These are phyloP conservation scores for Herpetotheres cachinnans DNA, from an alignment of 2,113 vertebrate genomes.

Conservation along the genomic window DNA sequence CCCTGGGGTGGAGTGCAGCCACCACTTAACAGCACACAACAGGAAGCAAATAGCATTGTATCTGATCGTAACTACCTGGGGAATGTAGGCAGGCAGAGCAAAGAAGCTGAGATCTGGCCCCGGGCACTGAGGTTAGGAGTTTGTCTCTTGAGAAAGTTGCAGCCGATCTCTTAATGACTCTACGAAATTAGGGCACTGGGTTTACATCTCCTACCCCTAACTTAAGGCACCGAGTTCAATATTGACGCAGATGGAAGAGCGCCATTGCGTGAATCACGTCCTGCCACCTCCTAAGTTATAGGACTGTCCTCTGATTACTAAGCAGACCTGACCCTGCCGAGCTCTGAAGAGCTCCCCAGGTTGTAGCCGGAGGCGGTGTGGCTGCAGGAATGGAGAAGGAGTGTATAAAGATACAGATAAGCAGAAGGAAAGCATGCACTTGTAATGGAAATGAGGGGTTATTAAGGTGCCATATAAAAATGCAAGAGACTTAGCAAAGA, in stretches of 20 bases:
- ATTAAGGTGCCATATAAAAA: slow-evolving; percentile 76
- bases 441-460: slow-evolving; percentile 74
- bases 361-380: background rate
- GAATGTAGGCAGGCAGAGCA: slow-evolving; percentile 29
- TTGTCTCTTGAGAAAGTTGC: slow-evolving; percentile 47
- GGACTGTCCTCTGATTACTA: background rate
- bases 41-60: slow-evolving; percentile 54
- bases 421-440: slow-evolving; percentile 63
- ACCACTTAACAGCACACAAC: slow-evolving; percentile 29
- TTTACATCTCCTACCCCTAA: slow-evolving; percentile 15
- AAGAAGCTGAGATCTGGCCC: slow-evolving; percentile 2
- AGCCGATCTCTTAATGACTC: background rate
- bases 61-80: slow-evolving; percentile 44
- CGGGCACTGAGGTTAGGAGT: background rate
- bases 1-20: slow-evolving; percentile 30
- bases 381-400: slow-evolving; percentile 53
- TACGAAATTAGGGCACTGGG: background rate
- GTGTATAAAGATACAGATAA: slow-evolving; percentile 48
- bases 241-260: slow-evolving; percentile 41
- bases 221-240: slow-evolving; percentile 6
- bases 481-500: slow-evolving; percentile 45
- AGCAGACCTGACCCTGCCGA: background rate
- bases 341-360: background rate
- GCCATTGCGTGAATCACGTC: background rate
- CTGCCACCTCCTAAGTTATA: background rate